A percentile compares a stretch with the other conserved stretches of the same genome.
phyloP scores from a whole-genome alignment of 2,113 vertebrate genomes.

The Verasper variegatus region DNA sequence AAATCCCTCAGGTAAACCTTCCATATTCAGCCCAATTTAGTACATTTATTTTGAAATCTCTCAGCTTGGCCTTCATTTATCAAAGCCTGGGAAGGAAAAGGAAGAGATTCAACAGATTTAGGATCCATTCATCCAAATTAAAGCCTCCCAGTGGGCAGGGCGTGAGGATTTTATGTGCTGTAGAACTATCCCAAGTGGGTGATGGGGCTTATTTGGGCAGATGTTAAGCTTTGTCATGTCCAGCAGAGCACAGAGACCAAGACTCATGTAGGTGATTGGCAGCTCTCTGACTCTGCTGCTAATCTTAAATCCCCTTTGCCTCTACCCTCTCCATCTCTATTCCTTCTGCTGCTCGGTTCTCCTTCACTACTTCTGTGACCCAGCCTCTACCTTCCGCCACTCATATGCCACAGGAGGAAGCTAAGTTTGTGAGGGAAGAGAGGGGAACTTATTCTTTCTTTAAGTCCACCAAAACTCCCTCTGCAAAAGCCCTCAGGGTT shows the following conservation, averaged over 20 bases:
- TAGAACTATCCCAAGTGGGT: slow-evolving; percentile 10
- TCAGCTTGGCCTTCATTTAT: slow-evolving; percentile 6
- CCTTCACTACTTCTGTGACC: slow-evolving; percentile 56
- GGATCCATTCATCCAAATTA: slow-evolving; percentile 7
- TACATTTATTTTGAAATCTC: slow-evolving; percentile 34
- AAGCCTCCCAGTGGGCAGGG: slow-evolving; percentile 10
- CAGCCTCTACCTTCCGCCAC: slow-evolving; percentile 51
- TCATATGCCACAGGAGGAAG: slow-evolving; percentile 58
- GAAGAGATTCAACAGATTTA: slow-evolving; percentile 21
- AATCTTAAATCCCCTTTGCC: slow-evolving; percentile 23
- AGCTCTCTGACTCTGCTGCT: slow-evolving; percentile 22
- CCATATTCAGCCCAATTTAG: background rate
- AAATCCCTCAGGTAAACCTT: slow-evolving; percentile 1
- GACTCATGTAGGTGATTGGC: slow-evolving; percentile 7
- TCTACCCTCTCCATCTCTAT: slow-evolving; percentile 6
- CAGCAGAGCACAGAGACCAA: background rate
- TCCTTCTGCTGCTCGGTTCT: slow-evolving; percentile 4
- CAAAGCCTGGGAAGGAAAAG: slow-evolving; percentile 4
- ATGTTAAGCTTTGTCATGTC: slow-evolving; percentile 21
- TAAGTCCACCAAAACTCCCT: slow-evolving; percentile 62
- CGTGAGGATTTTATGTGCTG: background rate
- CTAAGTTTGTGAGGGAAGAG: slow-evolving; percentile 54
- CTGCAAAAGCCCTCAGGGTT: slow-evolving; percentile 65
- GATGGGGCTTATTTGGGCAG: slow-evolving; percentile 18
- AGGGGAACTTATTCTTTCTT: slow-evolving; percentile 68